These are phyloP conservation scores for Archegozetes longisetosus DNA, from an alignment of 1,140 invertebrate species.

Conservation along the genomic window DNA sequence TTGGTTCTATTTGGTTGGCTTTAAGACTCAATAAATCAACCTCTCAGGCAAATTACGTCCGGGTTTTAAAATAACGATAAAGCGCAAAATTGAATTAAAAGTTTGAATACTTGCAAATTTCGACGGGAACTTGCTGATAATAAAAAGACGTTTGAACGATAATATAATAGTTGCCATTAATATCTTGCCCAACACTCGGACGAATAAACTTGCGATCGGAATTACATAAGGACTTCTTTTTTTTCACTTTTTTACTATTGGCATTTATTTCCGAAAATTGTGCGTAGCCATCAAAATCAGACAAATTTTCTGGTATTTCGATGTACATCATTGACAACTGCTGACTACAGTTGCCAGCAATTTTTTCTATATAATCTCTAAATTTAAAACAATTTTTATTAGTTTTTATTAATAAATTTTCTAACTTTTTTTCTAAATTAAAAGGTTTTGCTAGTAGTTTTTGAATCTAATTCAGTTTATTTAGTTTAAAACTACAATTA, in stretches of 20 bases:
- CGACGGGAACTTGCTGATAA: slow-evolving; percentile 22
- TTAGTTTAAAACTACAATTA: too few relatives aligned
- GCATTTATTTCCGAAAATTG: slow-evolving; percentile 11
- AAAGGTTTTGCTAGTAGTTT: too few relatives aligned
- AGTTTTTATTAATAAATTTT: too few relatives aligned
- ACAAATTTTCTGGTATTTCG: slow-evolving; percentile 23
- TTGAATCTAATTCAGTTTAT: too few relatives aligned
- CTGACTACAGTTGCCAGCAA: slow-evolving; percentile 18
- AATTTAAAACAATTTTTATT: too few relatives aligned
- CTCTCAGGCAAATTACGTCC: background rate
- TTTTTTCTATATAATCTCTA: slow-evolving; percentile 17
- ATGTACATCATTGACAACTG: slow-evolving; percentile 21
- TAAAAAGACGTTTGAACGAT: slow-evolving; percentile 21
- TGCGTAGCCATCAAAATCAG: slow-evolving; percentile 18
- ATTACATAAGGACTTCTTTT: slow-evolving; percentile 21
- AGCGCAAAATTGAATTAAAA: too few relatives aligned
- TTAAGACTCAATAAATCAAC: background rate
- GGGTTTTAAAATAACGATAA: background rate
- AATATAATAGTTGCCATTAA: slow-evolving; percentile 20
- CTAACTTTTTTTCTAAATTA: too few relatives aligned
- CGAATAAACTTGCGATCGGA: slow-evolving; percentile 20
- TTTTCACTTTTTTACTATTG: background rate
- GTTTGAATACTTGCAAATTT: slow-evolving; percentile 21
- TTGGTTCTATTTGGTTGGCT: background rate
- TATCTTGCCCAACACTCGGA: slow-evolving; percentile 21